Evolutionary conservation across 2,113 vertebrate genomes (phyloP).

Genomic region (Baryphthengus martii): DNA sequence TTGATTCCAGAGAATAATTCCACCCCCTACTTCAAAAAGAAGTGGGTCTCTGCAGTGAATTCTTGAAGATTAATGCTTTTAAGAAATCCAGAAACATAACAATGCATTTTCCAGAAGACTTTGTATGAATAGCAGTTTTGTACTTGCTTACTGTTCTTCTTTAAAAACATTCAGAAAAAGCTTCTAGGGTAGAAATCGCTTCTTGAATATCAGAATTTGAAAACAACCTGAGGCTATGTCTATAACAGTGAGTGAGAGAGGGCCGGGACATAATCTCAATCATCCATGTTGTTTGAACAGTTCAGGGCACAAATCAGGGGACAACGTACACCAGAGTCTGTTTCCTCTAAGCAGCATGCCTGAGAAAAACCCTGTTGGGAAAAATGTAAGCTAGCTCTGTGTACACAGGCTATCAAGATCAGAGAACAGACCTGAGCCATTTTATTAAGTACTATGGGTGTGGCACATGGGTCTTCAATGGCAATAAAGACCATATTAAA

Average conservation of each 20-base stretch:
- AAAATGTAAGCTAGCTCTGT: not conserved
- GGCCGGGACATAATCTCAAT: not conserved
- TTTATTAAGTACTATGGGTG: not conserved
- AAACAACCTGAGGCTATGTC: not conserved
- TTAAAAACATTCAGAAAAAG: not conserved
- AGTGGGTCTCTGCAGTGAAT: not conserved
- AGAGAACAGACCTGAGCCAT: not conserved
- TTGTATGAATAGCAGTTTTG: not conserved
- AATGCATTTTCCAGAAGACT: not conserved
- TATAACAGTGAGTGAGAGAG: not conserved
- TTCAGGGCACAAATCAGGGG: not conserved
- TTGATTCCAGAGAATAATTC: not conserved
- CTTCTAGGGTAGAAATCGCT: not conserved
- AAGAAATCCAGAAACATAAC: not conserved
- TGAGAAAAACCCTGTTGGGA: not conserved
- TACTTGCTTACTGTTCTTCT: not conserved
- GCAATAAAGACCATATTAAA: not conserved
- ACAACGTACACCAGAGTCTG: not conserved
- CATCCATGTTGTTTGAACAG: not conserved
- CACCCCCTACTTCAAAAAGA: not conserved
- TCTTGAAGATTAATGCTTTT: not conserved
- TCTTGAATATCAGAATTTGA: not conserved
- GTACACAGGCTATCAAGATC: not conserved
- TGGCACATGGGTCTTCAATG: not conserved
- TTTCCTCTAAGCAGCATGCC: not conserved